phyloP scores from a whole-genome alignment of 2,888 invertebrate genomes.

The Mayetiola destructor region DNA sequence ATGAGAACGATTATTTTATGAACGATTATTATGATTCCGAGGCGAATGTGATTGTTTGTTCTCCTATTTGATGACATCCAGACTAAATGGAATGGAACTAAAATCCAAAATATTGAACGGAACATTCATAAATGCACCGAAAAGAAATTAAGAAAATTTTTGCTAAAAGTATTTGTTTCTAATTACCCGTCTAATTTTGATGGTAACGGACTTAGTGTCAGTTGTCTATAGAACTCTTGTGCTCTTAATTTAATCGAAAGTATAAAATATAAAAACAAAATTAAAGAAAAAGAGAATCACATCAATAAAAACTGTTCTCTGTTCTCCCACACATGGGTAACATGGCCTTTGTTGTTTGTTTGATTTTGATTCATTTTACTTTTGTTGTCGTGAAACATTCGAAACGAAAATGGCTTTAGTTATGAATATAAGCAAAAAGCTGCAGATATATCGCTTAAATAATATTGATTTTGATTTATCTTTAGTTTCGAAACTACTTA shows the following conservation, averaged over 20 bases:
- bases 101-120: conserved; percentile 3
- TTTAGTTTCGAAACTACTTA: neutral
- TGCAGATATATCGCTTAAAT: neutral
- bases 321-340: neutral
- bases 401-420: neutral
- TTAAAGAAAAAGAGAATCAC: neutral
- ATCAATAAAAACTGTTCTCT: neutral
- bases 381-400: neutral
- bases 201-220: conserved; percentile 34
- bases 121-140: conserved; percentile 15
- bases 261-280: too few relatives aligned
- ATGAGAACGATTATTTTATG: too few relatives aligned
- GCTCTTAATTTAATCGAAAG: too few relatives aligned
- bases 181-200: conserved; percentile 37
- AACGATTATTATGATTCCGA: too few relatives aligned
- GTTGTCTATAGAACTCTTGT: too few relatives aligned
- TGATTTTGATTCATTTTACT: neutral
- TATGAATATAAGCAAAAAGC: neutral
- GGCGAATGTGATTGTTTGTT: too few relatives aligned
- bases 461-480: neutral
- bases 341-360: neutral
- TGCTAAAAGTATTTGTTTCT: conserved; percentile 15
- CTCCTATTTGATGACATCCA: too few relatives aligned
- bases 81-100: neutral
- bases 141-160: neutral